Base-by-base conservation (phyloP, 2,888 invertebrate genomes). In the Tribolium freemani region DNA sequence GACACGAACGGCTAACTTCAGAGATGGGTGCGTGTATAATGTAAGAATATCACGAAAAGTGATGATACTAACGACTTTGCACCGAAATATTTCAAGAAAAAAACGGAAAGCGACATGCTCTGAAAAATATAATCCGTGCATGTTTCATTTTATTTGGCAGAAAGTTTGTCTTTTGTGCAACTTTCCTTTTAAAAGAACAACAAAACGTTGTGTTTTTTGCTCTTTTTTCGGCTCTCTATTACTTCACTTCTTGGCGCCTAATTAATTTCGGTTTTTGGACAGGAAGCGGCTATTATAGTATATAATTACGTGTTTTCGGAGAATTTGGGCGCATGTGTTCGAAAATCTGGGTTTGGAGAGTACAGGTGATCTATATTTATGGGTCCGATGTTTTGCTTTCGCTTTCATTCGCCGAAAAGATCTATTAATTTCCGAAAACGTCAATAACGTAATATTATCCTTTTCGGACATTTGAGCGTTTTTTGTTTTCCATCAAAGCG, bases 361-460 rank as follows among this genome's bases (percentile, higher is more conserved):
- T 64, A 56, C 64, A 71, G 70, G 64, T 71, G 70, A 71, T 71
- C 70, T 71, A 57, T 71, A 64, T 71, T 71, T 64, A 63, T 63
- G 48, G 46, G 50, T 26, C 31, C 57, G 48, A 30, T 63, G 57
- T 51, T 71, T 58, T 58, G 68, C 68, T 72, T 67, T 68, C 61
- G 69, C 68, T 72, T 67, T 72, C 69, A 56, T 56, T 51, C 21
- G 51, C 48, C 57, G 53, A 64, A 51, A 70, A 63, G 63, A 72
- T 72, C 72, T 69, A 72, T 69, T 69, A 69, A 72, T 72, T 69
- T 69, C 57, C 63, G 69, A 69, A 63, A 64, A 72, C 53, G 72
- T 72, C 72, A 72, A 72, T 72, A 72, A 72, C 69, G 72, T 72
- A 69, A 72, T 53, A 72, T 72, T 72, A 72, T 72, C 69, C 72